Conservation (phyloP, 2,888 invertebrate species). For the Plagodis dolabraria region DNA sequence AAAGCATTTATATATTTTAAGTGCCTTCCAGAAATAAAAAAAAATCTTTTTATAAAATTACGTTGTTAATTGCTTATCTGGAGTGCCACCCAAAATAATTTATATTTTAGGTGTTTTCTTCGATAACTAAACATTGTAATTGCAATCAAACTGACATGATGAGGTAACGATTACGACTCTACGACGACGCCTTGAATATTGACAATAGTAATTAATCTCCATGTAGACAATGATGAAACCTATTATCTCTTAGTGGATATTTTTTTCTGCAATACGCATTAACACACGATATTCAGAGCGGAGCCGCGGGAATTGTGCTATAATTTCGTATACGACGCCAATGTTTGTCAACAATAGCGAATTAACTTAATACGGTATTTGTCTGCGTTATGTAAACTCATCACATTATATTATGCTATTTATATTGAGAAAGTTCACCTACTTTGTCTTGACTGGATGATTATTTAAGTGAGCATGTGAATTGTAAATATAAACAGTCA, state of each 20-base stretch:
- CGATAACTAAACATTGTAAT: constrained; percentile 44
- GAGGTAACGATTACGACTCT: constrained; percentile 57
- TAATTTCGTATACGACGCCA: constrained; percentile 34
- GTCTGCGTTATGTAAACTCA: constrained; percentile 58
- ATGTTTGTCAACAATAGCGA: constrained; percentile 54
- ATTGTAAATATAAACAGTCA: constrained; percentile 44
- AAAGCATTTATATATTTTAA: constrained; percentile 49
- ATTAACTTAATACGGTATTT: constrained; percentile 56
- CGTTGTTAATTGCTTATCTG: too few species aligned
- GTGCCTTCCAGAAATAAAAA: constrained; percentile 6
- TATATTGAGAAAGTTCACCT: constrained; percentile 60
- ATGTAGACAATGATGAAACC: constrained; percentile 61
- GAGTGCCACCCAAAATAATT: too few species aligned
- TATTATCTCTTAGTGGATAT: constrained; percentile 43
- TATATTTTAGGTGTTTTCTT: too few species aligned
- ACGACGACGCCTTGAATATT: constrained; percentile 64
- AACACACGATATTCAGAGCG: constrained; percentile 36
- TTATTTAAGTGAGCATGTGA: constrained; percentile 53
- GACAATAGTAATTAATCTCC: constrained; percentile 71
- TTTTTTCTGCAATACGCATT: constrained; percentile 49
- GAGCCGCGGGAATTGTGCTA: constrained; percentile 28
- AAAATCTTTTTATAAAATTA: too few species aligned
- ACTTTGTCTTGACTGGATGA: constrained; percentile 47
- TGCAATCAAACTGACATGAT: constrained; percentile 52
- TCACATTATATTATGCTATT: constrained; percentile 59